Evolutionary conservation across 2,113 vertebrate species (phyloP), one percentile per base, ranked within the genome.

Genomic region (Cololabis saira): DNA sequence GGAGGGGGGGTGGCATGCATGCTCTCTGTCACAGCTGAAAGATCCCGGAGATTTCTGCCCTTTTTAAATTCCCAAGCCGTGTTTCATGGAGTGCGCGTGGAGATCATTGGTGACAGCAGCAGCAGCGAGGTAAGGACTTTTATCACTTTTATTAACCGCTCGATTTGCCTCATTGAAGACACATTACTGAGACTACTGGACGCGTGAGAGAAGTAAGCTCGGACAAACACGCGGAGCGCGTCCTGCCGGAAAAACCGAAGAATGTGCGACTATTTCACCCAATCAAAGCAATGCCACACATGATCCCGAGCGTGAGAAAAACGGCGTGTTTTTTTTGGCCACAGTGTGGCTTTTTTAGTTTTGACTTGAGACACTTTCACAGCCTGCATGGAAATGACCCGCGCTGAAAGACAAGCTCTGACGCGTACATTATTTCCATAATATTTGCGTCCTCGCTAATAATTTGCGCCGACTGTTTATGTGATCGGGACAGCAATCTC

Each of bases 41-140:
- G 12, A 55, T 11, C 50, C 57, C 57, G 30, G 21, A 8, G 1
- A 14, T 40, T 12, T n/a, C 5, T 19, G 9, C 33, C 3, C 41
- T 5, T 13, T 1, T 24, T 16, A n/a, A 12, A 16, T 14, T 24
- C 1, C 12, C 10, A 64, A 70, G 11, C 22, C 40, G 44, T 41
- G 63, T 74, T 87, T 74, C 62, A 89, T 89, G 87, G 87, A 87
- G 47, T 53, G n/a, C 37, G 50, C 57, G 62, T 58, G 80, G 81
- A 47, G 69, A 61, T 52, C 75, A 61, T 61, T 65, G 21, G 63
- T 54, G 40, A 49, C 57, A 67, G 55, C 61, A 18, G 57, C 57
- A 67, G 55, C 61, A 18, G 57, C 54, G 69, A 85, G 89, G 89
- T 88, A 84, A 85, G 84, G 9, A 6, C 17, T 21, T 13, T 45